Conservation (phyloP, 1,140 invertebrate species). For the Araneus ventricosus region DNA sequence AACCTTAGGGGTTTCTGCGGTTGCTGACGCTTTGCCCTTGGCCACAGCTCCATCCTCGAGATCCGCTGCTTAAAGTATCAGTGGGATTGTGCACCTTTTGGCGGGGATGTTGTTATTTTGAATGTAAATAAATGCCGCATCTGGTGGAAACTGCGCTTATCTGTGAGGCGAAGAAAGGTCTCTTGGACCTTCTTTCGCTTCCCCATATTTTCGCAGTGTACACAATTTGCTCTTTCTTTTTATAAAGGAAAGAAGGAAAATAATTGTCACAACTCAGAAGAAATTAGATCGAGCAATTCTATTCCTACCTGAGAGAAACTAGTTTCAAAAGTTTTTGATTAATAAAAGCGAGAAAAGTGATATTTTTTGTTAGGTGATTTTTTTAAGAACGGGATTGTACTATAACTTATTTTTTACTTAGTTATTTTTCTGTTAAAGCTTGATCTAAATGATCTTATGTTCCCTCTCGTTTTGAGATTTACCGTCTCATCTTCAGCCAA, state of each 20-base stretch:
- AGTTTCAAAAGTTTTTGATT: background rate
- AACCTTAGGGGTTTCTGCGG: slow-evolving; percentile 1
- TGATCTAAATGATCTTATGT: too few species aligned
- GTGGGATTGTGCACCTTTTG: background rate
- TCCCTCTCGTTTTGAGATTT: too few species aligned
- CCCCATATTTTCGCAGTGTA: too few species aligned
- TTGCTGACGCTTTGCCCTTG: background rate
- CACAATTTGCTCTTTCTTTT: background rate
- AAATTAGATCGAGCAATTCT: background rate
- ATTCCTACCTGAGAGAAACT: background rate
- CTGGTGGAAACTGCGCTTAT: slow-evolving; percentile 14
- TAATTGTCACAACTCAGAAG: background rate
- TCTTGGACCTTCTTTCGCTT: background rate
- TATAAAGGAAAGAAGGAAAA: background rate
- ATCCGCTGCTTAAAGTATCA: slow-evolving; percentile 3
- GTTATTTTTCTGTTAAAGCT: too few species aligned
- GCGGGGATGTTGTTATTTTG: slow-evolving; percentile 42
- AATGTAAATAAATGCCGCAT: slow-evolving; percentile 30
- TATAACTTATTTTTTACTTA: background rate
- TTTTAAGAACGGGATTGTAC: background rate
- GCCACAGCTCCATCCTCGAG: background rate
- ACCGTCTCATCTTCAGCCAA: too few species aligned
- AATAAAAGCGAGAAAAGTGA: background rate
- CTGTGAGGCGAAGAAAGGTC: background rate
- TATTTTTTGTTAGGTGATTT: background rate